Base-by-base conservation (phyloP, 2,797 vertebrate species). In the Kryptopterus vitreolus region DNA sequence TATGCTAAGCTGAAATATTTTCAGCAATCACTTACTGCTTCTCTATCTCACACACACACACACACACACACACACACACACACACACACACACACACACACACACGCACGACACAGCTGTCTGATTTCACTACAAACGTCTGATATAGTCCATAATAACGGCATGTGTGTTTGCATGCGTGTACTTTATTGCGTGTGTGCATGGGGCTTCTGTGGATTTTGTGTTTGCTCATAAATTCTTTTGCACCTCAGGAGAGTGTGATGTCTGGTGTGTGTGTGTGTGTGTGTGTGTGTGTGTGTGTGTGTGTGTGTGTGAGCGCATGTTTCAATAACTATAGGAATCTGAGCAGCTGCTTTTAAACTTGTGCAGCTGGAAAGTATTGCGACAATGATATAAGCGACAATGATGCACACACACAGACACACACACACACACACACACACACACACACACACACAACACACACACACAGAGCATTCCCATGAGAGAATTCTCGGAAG, bases 291-390 rank as follows among this genome's bases (percentile, higher is more conserved):
- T 50, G 59, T 76, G 43, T 50, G 58, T 63, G 74, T 22, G 29
- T 62, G 61, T 35, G 61, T 55, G 38, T 52, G 61, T 65, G 29
- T 24, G 48, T 66, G 74, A 52, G 43, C 50, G 59, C 63, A 46
- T 66, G 35, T 43, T 68, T 46, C 35, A 63, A 12, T 0, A 12
- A 20, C 50, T 62, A 20, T 38, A 50, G 50, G 50, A 73, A 73
- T 62, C 58, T 73, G 18, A 26, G 48, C 81, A 82, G 81, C 75
- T 77, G 81, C 26, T 77, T 38, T 31, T 33, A 26, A 53, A 77
- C 53, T 77, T 77, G 31, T 43, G 53, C 70, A 75, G 79, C 71
- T 80, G 79, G 79, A 80, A 24, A 80, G n/a, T 10, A 73, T n/a
- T n/a, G n/a, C n/a, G n/a, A n/a, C 38, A 43, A 43, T 43, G 8